Conservation (phyloP, 2,113 vertebrate species). For the Pionites leucogaster region DNA sequence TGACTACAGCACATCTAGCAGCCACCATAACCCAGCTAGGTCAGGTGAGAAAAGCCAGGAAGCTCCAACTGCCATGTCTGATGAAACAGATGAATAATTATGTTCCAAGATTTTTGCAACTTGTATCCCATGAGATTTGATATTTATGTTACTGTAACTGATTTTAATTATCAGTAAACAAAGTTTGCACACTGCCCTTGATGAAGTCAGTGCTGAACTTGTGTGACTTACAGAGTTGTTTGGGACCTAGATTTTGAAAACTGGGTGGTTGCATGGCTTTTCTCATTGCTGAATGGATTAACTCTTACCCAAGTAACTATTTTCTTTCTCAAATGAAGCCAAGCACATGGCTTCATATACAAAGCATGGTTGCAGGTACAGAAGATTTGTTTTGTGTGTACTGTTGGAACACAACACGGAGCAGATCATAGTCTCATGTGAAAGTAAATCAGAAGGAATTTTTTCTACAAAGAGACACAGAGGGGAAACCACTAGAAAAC, state of each 20-base stretch:
- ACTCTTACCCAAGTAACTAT: not conserved
- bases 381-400: not conserved
- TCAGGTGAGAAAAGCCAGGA: not conserved
- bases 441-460: not conserved
- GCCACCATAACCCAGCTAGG: not conserved
- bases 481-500: not conserved
- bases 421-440: not conserved
- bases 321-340: not conserved
- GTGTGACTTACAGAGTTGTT: not conserved
- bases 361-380: not conserved
- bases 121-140: not conserved
- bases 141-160: not conserved
- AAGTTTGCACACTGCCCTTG: not conserved
- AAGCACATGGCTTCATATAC: not conserved
- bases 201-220: accelerated
- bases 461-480: not conserved
- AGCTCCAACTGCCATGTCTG: not conserved
- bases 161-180: not conserved
- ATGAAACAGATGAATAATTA: not conserved
- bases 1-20: not conserved
- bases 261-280: not conserved
- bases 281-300: not conserved
- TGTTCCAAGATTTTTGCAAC: not conserved
- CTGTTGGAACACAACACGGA: not conserved
- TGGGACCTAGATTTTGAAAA: not conserved